Base-by-base conservation (phyloP, 2,888 invertebrate species). In the Tinea trinotella region DNA sequence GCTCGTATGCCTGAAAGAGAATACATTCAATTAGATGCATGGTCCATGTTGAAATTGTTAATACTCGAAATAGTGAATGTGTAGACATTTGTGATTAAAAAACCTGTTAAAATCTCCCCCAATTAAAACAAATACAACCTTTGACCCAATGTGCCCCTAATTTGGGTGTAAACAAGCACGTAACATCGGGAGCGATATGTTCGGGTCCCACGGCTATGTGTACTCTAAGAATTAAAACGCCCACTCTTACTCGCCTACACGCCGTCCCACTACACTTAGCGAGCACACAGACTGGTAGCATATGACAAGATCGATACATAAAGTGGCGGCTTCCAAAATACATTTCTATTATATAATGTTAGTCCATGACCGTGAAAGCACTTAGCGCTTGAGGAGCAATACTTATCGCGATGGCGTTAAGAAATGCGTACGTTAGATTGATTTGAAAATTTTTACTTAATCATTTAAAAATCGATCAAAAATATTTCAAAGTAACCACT, bases 1-100 rank as follows among this genome's bases (percentile, higher is more conserved):
- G 87, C 87, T 99, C 99, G 88, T 99, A 99, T 56, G 99, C 99
- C 99, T 99, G 91, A 7, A 74, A 57, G 71, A 53, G 61, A 58
- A 59, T 22, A 24, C 1, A 10, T 24, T 12, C 15, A 12, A 40
- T 40, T 40, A 40, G 40, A 40, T 6, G 7, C 13, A 6, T 6
- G 13, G 7, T 40, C 15, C n/a, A 5, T 13, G 2, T 13, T 6
- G 18, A 17, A 49, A 36, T 17, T 55, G 53, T 56, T 59, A 58
- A 61, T 5, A 20, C 10, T 48, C 5, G n/a, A 5, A 54, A 54
- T 10, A 13, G 15, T 15, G 13, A 40, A 40, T 12, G 15, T 65
- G 62, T 62, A 60, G 66, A 61, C 63, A 66, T 67, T 67, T 66
- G 64, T 63, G 57, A 53, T 56, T 15, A 40, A 40, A 40, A 15